These are phyloP conservation scores for Pissodes strobi DNA, from an alignment of 1,140 invertebrate genomes.

Conservation along the genomic window DNA sequence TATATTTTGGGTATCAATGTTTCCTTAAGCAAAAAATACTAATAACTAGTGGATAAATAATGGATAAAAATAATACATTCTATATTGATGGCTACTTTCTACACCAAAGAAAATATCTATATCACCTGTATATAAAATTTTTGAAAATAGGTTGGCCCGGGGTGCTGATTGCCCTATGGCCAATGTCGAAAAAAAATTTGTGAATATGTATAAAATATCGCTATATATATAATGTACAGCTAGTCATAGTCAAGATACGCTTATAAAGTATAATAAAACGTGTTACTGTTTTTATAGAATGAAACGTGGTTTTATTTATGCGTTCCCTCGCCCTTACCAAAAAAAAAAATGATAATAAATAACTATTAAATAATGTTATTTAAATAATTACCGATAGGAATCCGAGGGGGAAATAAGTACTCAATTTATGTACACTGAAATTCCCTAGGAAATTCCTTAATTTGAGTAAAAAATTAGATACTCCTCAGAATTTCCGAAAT, in stretches of 20 bases:
- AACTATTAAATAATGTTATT: too few relatives aligned
- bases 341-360: too few relatives aligned
- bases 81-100: conserved; percentile 49
- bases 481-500: too few relatives aligned
- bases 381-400: too few relatives aligned
- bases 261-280: conserved; percentile 56
- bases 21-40: conserved; percentile 15
- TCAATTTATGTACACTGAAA: too few relatives aligned
- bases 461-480: too few relatives aligned
- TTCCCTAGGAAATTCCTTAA: too few relatives aligned
- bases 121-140: conserved; percentile 51
- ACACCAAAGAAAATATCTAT: conserved; percentile 54
- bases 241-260: conserved; percentile 58
- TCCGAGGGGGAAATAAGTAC: too few relatives aligned
- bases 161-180: conserved; percentile 22
- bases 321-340: too few relatives aligned
- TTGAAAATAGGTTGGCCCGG: conserved; percentile 43
- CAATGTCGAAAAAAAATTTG: conserved; percentile 47
- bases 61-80: conserved; percentile 36
- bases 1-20: conserved; percentile 23
- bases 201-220: conserved; percentile 56
- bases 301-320: conserved; percentile 47
- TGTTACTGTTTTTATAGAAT: conserved; percentile 57
- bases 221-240: conserved; percentile 56
- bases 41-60: conserved; percentile 17